Evolutionary conservation across 2,113 vertebrate genomes (phyloP).

Genomic region (Malurus melanocephalus): DNA sequence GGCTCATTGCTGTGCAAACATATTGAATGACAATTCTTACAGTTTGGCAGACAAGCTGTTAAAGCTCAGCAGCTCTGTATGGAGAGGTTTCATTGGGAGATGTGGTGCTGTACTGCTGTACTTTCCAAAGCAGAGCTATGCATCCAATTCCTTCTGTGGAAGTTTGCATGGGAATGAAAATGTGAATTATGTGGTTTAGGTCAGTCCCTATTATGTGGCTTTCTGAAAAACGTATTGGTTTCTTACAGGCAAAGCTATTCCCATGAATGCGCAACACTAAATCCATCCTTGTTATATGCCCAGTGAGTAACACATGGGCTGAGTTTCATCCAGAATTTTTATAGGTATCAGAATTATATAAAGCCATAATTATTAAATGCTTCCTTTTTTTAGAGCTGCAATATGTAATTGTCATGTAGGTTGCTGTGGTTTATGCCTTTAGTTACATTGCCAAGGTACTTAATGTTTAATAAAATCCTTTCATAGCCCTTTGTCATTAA

Average conservation of each 20-base stretch:
- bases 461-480: constrained; percentile 77
- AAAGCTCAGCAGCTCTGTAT: not conserved
- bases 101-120: not conserved
- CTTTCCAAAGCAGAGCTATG: not conserved
- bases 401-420: constrained; percentile 55
- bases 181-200: constrained; percentile 8
- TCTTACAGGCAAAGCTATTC: constrained; percentile 38
- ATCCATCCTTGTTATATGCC: constrained; percentile 6
- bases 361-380: constrained; percentile 45
- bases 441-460: constrained; percentile 60
- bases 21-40: not conserved
- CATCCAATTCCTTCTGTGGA: not conserved
- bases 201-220: constrained; percentile 23
- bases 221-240: constrained; percentile 36
- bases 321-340: constrained; percentile 34
- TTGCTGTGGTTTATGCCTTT: constrained; percentile 62
- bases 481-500: constrained; percentile 71
- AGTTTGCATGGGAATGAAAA: constrained; percentile 22
- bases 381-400: constrained; percentile 60
- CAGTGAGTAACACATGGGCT: not conserved
- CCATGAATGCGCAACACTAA: constrained; percentile 18
- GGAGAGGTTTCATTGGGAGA: not conserved
- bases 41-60: not conserved
- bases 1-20: not conserved
- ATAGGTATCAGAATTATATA: constrained; percentile 33